Conservation (phyloP, 2,888 invertebrate species). For the Anodontia alba region DNA sequence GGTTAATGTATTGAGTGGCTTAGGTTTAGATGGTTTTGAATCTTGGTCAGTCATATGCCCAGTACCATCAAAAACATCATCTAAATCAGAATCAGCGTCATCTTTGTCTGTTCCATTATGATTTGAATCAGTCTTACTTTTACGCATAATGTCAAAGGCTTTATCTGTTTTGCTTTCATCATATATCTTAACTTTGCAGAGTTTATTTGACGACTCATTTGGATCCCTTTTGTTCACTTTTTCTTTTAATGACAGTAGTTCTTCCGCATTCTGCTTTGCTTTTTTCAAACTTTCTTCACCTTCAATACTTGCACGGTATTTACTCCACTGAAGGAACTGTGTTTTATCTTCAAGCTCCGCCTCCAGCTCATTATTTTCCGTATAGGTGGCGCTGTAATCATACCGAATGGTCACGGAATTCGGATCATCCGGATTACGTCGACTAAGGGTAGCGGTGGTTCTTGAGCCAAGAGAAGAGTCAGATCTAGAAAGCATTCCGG, state of each 20-base stretch:
- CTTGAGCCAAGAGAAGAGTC: background rate
- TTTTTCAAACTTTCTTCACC: conserved; percentile 54
- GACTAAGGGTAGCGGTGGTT: background rate
- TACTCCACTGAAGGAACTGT: conserved; percentile 40
- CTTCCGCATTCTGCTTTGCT: conserved; percentile 56
- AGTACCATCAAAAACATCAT: background rate
- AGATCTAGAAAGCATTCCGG: background rate
- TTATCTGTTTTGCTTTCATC: background rate
- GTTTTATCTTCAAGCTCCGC: conserved; percentile 49
- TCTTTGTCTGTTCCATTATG: conserved; percentile 13
- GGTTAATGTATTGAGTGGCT: conserved; percentile 44
- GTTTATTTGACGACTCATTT: conserved; percentile 40
- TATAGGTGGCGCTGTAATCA: conserved; percentile 63
- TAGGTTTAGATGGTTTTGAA: background rate
- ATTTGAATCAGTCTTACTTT: conserved; percentile 16
- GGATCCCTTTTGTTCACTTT: conserved; percentile 57
- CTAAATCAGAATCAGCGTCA: background rate
- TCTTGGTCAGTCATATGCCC: background rate
- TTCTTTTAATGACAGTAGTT: conserved; percentile 59
- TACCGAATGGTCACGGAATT: conserved; percentile 43
- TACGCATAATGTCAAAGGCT: background rate
- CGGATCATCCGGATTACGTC: conserved; percentile 17
- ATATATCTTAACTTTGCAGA: background rate
- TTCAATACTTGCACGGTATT: conserved; percentile 51
- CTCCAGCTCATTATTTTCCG: conserved; percentile 59